Base-by-base conservation (phyloP, 1,140 invertebrate genomes). In the Camponotus vicinus region DNA sequence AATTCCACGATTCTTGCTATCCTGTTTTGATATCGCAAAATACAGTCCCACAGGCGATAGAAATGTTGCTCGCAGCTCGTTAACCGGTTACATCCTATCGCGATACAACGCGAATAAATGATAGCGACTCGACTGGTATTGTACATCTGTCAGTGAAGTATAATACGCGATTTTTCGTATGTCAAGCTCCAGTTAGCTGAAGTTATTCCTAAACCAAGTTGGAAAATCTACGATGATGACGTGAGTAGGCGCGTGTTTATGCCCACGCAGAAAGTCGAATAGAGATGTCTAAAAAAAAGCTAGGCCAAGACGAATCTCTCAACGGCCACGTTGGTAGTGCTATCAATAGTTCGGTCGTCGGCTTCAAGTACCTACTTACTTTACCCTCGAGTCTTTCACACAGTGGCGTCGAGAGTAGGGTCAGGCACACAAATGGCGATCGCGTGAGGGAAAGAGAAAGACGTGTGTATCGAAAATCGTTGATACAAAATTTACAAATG, bases 271-370 rank as follows among this genome's bases (percentile, higher is more conserved):
- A 15, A 77, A 75, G 80, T 69, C 34, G 57, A 42, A 79, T 66
- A 61, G 69, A 77, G 49, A 4, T 45, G 63, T 64, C 32, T 59
- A 71, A 55, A 21, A 77, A 76, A 85, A 86, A 59, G 75, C 83
- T 63, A 77, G 76, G 57, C 84, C 82, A 63, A 91, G 85, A 86
- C 90, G 85, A 91, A 91, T 90, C 71, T 87, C 88, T 90, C 84
- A 91, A 91, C 89, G 88, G 70, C 90, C 88, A 82, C 86, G 86
- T 89, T 88, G 90, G 83, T 82, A 73, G 82, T 77, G 88, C 90
- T 91, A 91, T 91, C 90, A 91, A 91, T 91, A 91, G 90, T 91
- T 89, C 70, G 77, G 70, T 88, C 80, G 85, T 45, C 77, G 64
- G 42, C 63, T 69, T 85, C 45, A 71, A 91, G 90, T 91, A 83